Evolutionary conservation across 2,797 vertebrate genomes (phyloP).

Genomic region (Chelidonichthys spinosus): DNA sequence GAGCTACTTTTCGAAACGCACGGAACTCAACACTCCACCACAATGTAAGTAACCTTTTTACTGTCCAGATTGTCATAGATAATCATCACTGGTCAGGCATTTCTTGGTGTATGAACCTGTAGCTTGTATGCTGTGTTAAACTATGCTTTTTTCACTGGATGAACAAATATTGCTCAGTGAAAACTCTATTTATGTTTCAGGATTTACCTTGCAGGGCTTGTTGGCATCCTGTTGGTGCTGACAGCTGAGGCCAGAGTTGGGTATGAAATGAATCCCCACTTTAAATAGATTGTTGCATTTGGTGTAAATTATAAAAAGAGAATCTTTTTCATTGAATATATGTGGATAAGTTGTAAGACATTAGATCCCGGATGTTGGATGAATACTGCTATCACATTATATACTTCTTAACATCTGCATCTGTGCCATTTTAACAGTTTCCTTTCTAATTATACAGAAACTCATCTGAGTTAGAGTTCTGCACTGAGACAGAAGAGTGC

Average conservation of each 20-base stretch:
- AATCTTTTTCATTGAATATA: background rate
- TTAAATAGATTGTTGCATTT: background rate
- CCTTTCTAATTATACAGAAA: conserved; percentile 59
- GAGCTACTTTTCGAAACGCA: background rate
- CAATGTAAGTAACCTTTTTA: conserved; percentile 70
- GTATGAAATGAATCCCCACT: conserved; percentile 58
- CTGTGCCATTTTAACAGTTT: background rate
- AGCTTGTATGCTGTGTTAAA: background rate
- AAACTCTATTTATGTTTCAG: conserved; percentile 62
- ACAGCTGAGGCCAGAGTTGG: conserved; percentile 79
- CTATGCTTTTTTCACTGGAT: background rate
- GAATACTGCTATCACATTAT: background rate
- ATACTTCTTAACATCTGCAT: background rate
- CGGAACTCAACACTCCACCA: conserved; percentile 2
- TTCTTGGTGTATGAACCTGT: background rate
- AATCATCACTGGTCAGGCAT: background rate
- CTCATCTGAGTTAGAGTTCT: conserved; percentile 63
- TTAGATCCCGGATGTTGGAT: background rate
- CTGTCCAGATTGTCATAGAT: background rate
- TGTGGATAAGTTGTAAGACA: too few species aligned
- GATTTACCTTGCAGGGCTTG: conserved; percentile 70
- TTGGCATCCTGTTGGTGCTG: conserved; percentile 71
- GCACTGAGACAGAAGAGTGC: conserved; percentile 77
- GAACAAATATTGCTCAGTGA: background rate
- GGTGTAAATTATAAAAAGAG: too few species aligned